Conservation (phyloP, 2,797 vertebrate species). For the Falco novaeseelandiae region DNA sequence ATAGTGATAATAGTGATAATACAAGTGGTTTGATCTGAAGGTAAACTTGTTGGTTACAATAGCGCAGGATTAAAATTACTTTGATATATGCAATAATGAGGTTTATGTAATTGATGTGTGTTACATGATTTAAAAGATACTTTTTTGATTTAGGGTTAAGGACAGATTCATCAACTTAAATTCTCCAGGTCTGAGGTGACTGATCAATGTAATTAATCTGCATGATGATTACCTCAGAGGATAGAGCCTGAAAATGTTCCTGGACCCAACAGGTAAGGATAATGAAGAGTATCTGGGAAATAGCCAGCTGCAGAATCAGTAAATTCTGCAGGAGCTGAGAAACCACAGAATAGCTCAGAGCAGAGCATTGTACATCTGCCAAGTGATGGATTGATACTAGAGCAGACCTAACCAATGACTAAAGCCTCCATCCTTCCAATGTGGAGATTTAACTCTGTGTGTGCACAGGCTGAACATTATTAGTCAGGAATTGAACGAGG, state of each 20-base stretch:
- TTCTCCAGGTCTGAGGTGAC: neutral
- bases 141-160: neutral
- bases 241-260: neutral
- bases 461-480: neutral
- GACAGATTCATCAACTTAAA: neutral
- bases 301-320: neutral
- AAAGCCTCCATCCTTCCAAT: constrained; percentile 30
- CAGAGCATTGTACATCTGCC: neutral
- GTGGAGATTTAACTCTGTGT: constrained; percentile 9
- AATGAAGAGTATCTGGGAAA: neutral
- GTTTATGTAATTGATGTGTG: neutral
- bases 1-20: neutral
- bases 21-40: neutral
- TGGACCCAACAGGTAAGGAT: neutral
- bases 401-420: constrained; percentile 37
- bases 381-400: neutral
- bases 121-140: neutral
- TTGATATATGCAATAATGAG: neutral
- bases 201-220: neutral
- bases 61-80: neutral
- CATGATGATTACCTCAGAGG: neutral
- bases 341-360: neutral
- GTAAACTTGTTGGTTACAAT: neutral
- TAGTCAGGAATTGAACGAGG: neutral
- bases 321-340: neutral